Base-by-base conservation (phyloP, 2,888 invertebrate genomes). In the Hipparchia semele region DNA sequence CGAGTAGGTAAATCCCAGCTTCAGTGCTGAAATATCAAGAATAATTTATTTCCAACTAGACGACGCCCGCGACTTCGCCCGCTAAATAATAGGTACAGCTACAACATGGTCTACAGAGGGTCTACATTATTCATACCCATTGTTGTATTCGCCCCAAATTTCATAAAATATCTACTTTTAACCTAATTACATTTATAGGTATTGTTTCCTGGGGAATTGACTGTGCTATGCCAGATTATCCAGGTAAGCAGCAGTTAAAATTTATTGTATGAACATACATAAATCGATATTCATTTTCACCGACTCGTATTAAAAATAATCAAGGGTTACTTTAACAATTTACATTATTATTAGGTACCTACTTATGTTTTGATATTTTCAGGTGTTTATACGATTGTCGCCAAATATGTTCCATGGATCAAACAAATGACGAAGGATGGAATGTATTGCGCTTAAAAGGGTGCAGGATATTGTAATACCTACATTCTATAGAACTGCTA, bases 171-270 rank as follows among this genome's bases (percentile, higher is more conserved):
- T 8, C 2, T 8, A 23, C 23, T 13, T 59, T 7, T 23, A 33
- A 33, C 9, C 7, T 4, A 45, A 13, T 51, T 49, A 13, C 53
- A 66, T 60, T 86, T 82, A 12, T 75, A 96, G 96, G 96, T 68
- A 90, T 96, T 64, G 96, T 96, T 1, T 96, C 96, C 0, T 96
- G 96, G 95, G 96, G 96, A n/a, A 95, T 95, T 71, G 95, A 95
- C 76, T 96, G 96, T 80, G 96, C 95, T 0, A 89, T 91, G 83
- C 95, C 94, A 46, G 94, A 95, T 72, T 90, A 91, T 79, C 95
- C 95, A 82, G 95, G 95, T 88, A 85, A 82, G 53, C 10, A 53
- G 53, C 10, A 54, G 5, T 7, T 3, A 33, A 33, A 39, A 66
- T 39, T 39, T 39, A 39, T 39, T 39, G 39, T 4, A 39, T 39